phyloP scores from a whole-genome alignment of 1,140 invertebrate genomes.

The Galendromus occidentalis region DNA sequence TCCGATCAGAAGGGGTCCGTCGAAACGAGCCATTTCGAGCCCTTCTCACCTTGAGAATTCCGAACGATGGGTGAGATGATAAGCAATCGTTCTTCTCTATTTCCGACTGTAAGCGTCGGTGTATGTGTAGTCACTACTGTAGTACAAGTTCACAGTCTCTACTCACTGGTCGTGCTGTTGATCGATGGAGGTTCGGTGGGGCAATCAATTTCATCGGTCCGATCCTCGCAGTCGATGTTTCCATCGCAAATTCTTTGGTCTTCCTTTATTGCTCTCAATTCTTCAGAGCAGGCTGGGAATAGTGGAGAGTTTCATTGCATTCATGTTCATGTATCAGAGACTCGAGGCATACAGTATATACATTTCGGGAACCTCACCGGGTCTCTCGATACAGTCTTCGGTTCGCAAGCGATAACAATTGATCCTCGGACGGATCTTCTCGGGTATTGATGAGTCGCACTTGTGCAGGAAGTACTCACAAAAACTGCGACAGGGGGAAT shows the following conservation, averaged over 20 bases:
- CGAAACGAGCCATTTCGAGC: no score
- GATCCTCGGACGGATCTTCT: not conserved
- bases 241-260: not conserved
- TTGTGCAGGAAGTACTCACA: not conserved
- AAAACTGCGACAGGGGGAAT: not conserved
- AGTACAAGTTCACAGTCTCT: no score
- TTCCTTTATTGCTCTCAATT: not conserved
- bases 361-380: not conserved
- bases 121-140: no score
- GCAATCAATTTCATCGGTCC: not conserved
- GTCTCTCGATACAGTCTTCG: not conserved
- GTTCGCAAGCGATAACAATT: not conserved
- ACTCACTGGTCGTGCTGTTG: not conserved
- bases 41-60: no score
- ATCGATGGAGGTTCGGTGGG: not conserved
- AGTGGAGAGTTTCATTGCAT: not conserved
- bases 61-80: no score
- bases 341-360: not conserved
- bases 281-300: not conserved
- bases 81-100: no score
- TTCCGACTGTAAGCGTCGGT: no score
- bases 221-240: not conserved
- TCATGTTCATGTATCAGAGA: not conserved
- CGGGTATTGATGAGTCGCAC: not conserved
- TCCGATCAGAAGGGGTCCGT: no score